Conservation (phyloP, 2,113 vertebrate species). For the Hemiprocne comata region DNA sequence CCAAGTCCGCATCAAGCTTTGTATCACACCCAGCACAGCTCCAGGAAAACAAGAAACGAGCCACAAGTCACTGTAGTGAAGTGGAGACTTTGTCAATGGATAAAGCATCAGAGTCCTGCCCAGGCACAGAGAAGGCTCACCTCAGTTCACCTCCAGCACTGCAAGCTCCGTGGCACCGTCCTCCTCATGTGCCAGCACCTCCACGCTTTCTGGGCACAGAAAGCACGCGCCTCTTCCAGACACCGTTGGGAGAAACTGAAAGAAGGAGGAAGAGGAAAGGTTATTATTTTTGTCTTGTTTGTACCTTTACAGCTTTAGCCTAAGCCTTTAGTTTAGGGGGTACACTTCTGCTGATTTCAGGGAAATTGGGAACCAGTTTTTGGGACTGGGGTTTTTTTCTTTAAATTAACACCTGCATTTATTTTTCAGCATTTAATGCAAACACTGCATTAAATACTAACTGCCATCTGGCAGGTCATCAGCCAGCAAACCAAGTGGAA, state of each 20-base stretch:
- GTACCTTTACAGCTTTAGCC: background rate
- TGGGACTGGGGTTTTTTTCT: background rate
- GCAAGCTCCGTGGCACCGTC: accelerated
- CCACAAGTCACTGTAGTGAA: background rate
- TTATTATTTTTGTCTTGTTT: background rate
- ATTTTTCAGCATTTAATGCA: background rate
- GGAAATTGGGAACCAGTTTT: background rate
- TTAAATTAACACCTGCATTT: background rate
- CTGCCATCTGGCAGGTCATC: background rate
- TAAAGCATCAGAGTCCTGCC: background rate
- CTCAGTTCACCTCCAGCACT: background rate
- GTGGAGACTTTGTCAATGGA: background rate
- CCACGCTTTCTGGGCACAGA: background rate
- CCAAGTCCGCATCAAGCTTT: background rate
- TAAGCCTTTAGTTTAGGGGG: background rate
- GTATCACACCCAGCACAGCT: background rate
- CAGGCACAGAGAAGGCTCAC: background rate
- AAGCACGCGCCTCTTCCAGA: background rate
- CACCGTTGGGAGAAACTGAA: background rate
- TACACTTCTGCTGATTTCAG: background rate
- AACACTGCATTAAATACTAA: background rate
- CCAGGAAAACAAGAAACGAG: background rate
- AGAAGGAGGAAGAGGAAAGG: background rate
- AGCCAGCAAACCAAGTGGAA: background rate
- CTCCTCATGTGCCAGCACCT: background rate